phyloP scores from a whole-genome alignment of 1,140 invertebrate species.

The Thaumatotibia leucotreta region DNA sequence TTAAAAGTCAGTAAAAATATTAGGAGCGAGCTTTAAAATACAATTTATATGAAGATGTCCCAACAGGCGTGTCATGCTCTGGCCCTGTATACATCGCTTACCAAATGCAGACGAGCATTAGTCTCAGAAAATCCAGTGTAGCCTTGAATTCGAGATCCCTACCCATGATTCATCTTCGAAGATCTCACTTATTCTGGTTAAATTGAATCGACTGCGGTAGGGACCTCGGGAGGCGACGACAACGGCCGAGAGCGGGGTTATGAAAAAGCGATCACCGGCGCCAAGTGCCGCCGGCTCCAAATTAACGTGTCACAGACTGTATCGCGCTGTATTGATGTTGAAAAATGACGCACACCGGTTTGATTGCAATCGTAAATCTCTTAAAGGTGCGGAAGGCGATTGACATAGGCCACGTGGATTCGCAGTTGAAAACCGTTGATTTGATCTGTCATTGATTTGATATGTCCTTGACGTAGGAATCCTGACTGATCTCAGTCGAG shows the following conservation, averaged over 20 bases:
- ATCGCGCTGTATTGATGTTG: conserved; percentile 39
- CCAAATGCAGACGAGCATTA: no score
- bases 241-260: conserved; percentile 11
- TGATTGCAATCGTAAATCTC: conserved; percentile 45
- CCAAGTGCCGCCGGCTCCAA: conserved; percentile 32
- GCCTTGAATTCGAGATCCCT: no score
- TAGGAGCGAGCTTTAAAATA: not conserved
- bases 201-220: not conserved
- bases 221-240: not conserved
- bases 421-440: no score
- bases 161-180: no score
- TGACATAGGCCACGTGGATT: conserved; percentile 2
- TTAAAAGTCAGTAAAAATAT: no score
- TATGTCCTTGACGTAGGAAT: no score
- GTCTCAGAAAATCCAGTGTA: no score
- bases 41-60: not conserved
- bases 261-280: conserved; percentile 35
- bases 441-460: no score
- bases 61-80: no score
- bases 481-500: no score
- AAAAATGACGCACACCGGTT: conserved; percentile 38
- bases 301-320: conserved; percentile 46
- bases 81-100: no score
- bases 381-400: conserved; percentile 5
- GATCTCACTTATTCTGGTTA: no score